Base-by-base conservation (phyloP, 2,113 vertebrate genomes). In the Plecturocebus donacophilus region DNA sequence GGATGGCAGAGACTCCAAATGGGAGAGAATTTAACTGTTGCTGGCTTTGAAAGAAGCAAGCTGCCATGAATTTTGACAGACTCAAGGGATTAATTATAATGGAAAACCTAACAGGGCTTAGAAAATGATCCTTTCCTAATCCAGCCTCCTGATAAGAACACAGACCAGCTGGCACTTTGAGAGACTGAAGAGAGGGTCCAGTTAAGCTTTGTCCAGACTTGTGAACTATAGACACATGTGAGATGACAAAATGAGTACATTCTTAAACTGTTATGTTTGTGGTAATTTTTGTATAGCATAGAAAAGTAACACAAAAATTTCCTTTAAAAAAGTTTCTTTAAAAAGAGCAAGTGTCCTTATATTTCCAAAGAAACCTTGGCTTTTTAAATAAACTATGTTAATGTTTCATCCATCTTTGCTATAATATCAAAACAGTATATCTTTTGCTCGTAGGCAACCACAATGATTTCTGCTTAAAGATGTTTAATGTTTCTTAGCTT, bases 311-410 rank as follows among this genome's bases (percentile, higher is more conserved):
- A 75, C 30, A 90, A 92, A 92, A 90, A 8, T 6, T 52, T 93
- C 30, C 8, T 13, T 93, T 90, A 38, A 91, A 92, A 92, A 94
- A 82, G 87, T 61, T 95, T 95, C 88, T 80, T 17, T 77, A 64
- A 75, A 93, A 97, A 54, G 11, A 91, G 56, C 81, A 97, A 94
- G 91, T 96, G 91, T 95, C 64, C 94, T 96, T 42, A 68, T 68
- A 98, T 94, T 97, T 95, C 85, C 91, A 98, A 95, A 97, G 80
- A 70, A 97, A 96, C 54, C 1, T 0, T 30, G 81, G 52, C 91
- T 98, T 98, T 96, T 89, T 81, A 95, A 96, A 97, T 87, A 66
- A 75, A 58, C 27, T 95, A 90, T 97, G 98, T 97, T 91, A 98
- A 94, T 70, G 49, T 85, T 97, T 97, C 58, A 96, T 95, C n/a